Base-by-base conservation (phyloP, 1,140 invertebrate genomes). In the Conus ventricosus region DNA sequence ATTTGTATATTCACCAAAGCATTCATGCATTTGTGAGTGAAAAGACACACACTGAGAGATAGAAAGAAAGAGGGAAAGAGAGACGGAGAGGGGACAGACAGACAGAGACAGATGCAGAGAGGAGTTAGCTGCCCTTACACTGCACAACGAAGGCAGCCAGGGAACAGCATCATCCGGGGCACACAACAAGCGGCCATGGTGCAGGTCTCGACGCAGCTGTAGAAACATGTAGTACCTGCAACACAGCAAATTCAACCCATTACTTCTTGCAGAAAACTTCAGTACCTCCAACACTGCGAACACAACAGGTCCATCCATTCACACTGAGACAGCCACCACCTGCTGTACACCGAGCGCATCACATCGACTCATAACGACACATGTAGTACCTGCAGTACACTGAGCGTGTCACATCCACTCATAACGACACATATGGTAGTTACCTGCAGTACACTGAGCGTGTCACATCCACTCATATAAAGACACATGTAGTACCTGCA, bases 81-180 rank as follows among this genome's bases (percentile, higher is more conserved):
- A 39, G 39, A 39, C 39, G 39, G 39, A 3, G 39, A 39, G 39
- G 39, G 39, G 39, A 39, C 39, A 39, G 39, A 39, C 39, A 39
- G 39, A 39, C 39, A 1, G 39, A 39, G 39, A 39, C 39, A 39
- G 39, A 39, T 0, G 39, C 39, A 39, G 39, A 39, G 39, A 39
- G 39, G 39, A 39, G 39, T 39, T 39, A 39, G 39, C 17, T 80
- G 80, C 51, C 93, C 93, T 96, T 96, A 99, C 98, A 98, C 96
- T 99, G 99, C 91, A 99, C 96, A 91, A 99, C 98, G 92, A 98
- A 97, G 85, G 98, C 98, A 90, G 98, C 98, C 85, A 99, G 96
- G 93, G 97, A 97, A 98, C 97, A 94, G 99, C 98, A 91, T 97
- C 97, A 91, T 97, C 97, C 39, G 97, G 95, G 67, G 97, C 97